Evolutionary conservation across 2,113 vertebrate species (phyloP).

Genomic region (Puma concolor): DNA sequence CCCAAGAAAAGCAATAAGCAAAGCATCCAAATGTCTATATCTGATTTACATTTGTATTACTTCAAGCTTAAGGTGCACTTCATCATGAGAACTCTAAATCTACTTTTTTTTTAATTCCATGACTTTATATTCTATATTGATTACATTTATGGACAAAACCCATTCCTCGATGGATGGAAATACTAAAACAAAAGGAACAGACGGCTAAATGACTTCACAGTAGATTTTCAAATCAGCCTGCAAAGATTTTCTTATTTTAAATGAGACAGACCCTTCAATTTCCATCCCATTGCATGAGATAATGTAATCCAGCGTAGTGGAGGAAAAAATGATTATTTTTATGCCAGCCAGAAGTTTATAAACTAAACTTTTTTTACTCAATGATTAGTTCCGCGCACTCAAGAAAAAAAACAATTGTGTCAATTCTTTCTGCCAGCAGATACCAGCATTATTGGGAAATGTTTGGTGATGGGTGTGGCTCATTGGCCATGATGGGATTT

Average conservation of each 20-base stretch:
- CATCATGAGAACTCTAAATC: slow-evolving; percentile 35
- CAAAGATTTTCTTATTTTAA: neutral
- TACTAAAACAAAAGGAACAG: slow-evolving; percentile 2
- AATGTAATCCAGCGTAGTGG: neutral
- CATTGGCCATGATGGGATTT: too few relatives aligned
- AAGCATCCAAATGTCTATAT: neutral
- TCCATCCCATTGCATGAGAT: neutral
- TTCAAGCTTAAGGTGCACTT: neutral
- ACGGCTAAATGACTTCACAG: slow-evolving; percentile 13
- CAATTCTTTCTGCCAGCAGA: neutral
- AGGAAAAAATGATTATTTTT: neutral
- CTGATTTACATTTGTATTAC: slow-evolving; percentile 33
- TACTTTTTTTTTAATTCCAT: slow-evolving; percentile 47
- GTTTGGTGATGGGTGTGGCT: neutral
- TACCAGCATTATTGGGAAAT: neutral
- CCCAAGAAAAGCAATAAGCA: slow-evolving; percentile 14
- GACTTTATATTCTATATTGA: slow-evolving; percentile 46
- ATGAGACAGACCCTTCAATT: neutral
- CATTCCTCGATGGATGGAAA: slow-evolving; percentile 27
- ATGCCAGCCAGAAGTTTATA: neutral
- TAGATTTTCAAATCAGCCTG: slow-evolving; percentile 35
- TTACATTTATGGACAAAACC: slow-evolving; percentile 45
- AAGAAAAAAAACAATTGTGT: neutral
- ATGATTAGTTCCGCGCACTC: neutral
- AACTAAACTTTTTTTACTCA: slow-evolving; percentile 17